phyloP scores from a whole-genome alignment of 92 coral and sea anemone species.

The Paramuricea clavata region DNA sequence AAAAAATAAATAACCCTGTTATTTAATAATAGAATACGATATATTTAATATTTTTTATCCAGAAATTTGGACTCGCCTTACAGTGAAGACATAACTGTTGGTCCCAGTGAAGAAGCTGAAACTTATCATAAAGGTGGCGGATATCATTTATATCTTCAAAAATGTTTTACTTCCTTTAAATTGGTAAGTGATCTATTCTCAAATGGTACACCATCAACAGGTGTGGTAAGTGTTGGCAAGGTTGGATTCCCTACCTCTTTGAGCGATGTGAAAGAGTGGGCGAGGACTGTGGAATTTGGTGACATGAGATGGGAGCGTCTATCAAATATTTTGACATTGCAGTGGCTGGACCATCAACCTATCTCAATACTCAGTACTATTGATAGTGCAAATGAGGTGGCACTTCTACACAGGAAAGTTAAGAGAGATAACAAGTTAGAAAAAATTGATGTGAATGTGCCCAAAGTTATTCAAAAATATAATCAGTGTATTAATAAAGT shows the following conservation, averaged over 20 bases:
- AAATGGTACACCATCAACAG: constrained; percentile 62
- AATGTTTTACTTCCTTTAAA: constrained; percentile 66
- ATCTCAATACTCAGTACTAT: constrained; percentile 68
- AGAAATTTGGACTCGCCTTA: too few species aligned
- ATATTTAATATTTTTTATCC: too few species aligned
- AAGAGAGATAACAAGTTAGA: constrained; percentile 45
- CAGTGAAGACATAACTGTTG: too few species aligned
- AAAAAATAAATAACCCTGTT: too few species aligned
- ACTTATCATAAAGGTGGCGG: constrained; percentile 8
- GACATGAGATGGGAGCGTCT: constrained; percentile 69
- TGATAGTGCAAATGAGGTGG: constrained; percentile 65
- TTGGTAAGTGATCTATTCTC: constrained; percentile 62
- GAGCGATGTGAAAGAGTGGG: constrained; percentile 74
- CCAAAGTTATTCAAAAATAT: constrained; percentile 57
- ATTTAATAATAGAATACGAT: too few species aligned
- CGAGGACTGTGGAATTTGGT: constrained; percentile 53
- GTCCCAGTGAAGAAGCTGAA: too few species aligned
- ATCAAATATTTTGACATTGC: constrained; percentile 53
- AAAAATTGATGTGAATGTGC: constrained; percentile 55
- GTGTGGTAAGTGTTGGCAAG: constrained; percentile 60
- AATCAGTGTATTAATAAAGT: constrained; percentile 69
- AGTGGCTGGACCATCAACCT: constrained; percentile 71
- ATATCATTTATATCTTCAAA: constrained; percentile 74
- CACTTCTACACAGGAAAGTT: constrained; percentile 38
- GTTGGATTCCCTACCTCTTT: constrained; percentile 63